Base-by-base conservation (phyloP, 1,140 invertebrate genomes). In the Palaemon carinicauda region DNA sequence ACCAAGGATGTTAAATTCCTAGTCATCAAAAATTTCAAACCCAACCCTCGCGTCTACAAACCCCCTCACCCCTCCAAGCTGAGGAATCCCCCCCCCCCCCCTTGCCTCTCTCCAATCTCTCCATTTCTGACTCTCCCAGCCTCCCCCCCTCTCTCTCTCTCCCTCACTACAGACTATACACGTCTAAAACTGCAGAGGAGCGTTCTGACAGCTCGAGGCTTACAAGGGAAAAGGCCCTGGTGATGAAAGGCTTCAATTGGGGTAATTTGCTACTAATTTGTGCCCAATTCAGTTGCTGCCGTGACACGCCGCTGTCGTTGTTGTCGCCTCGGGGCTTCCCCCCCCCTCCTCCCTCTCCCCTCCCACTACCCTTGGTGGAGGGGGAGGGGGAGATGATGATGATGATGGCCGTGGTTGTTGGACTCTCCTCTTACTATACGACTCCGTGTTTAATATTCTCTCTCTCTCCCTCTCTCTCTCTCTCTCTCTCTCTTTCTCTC, bases 241-340 rank as follows among this genome's bases (percentile, higher is more conserved):
- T 86, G 83, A 86, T 86, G 83, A 86, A 86, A 86, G 83, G 83
- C 83, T 86, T 80, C 83, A 86, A 86, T 86, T 86, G 83, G 50
- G 83, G 80, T 86, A 86, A 86, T 86, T 86, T 73, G 78, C 83
- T 86, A 54, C 77, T 86, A 86, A 86, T 86, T 80, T 86, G 75
- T 71, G 83, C 31, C 77, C 83, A 80, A 86, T 86, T 86, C 83
- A 86, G 77, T 41, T 41, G 33, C 69, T 33, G 50, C 77, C 73
- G 54, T 80, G 83, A 86, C 83, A 86, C 83, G 77, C 53, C 31
- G 19, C 65, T 69, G 33, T 41, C 41, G 24, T 31, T 69, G 65
- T 69, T 69, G 65, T 69, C 65, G 65, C 65, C 65, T 31, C 65
- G 65, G 65, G 65, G 29, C n/a, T 50, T 0, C 14, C 41, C 10